A percentile compares a stretch with the other conserved stretches of the same genome.
These are phyloP conservation scores for Thymelicus lineola DNA, from an alignment of 2,888 invertebrate genomes.

Conservation along the genomic window DNA sequence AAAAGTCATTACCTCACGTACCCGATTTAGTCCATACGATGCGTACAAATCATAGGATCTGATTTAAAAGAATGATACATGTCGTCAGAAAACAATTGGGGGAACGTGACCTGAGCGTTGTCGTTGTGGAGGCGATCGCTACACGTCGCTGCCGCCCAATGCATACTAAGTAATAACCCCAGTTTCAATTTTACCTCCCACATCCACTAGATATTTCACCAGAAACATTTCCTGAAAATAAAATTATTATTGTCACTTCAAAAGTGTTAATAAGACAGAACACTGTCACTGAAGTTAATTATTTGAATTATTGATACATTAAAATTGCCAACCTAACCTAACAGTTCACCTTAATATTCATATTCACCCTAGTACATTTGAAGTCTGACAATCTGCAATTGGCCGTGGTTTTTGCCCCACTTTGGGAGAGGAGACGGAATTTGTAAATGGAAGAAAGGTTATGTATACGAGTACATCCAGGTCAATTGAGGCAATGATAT, in stretches of 20 bases:
- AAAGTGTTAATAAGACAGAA: background rate
- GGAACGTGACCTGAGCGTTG: slow-evolving; percentile 77
- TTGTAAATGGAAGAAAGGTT: too few species aligned
- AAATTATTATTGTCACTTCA: slow-evolving; percentile 14
- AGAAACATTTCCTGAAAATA: slow-evolving; percentile 11
- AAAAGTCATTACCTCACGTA: slow-evolving; percentile 56
- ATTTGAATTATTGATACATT: too few species aligned
- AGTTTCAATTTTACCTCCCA: slow-evolving; percentile 78
- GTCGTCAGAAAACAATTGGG: slow-evolving; percentile 84
- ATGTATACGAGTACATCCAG: too few species aligned
- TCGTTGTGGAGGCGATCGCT: slow-evolving; percentile 69
- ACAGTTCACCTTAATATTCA: too few species aligned
- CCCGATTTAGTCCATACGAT: slow-evolving; percentile 56
- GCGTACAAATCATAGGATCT: slow-evolving; percentile 74
- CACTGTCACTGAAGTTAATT: too few species aligned
- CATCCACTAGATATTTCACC: slow-evolving; percentile 58
- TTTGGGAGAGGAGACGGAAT: too few species aligned
- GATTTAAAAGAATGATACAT: slow-evolving; percentile 82
- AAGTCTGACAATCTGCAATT: too few species aligned
- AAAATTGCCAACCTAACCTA: too few species aligned
- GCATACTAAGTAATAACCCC: slow-evolving; percentile 81
- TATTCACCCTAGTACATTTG: too few species aligned
- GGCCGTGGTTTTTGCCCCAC: too few species aligned
- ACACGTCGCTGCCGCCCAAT: slow-evolving; percentile 74
- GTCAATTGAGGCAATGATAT: too few species aligned